phyloP scores from a whole-genome alignment of 2,797 vertebrate species.

The Sandelia bainsii region DNA sequence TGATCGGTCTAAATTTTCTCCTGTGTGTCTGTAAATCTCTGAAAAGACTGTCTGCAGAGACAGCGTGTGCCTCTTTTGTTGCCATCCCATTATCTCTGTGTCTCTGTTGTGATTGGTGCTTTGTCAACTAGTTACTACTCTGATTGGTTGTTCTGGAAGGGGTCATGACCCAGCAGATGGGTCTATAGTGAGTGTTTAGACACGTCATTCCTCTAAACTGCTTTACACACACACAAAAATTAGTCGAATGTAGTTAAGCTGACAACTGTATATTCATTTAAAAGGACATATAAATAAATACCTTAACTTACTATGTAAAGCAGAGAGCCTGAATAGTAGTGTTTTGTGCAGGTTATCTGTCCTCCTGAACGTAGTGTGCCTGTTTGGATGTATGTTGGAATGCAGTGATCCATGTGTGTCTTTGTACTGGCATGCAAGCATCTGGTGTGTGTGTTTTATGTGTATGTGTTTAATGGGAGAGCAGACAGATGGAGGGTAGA shows the following conservation, averaged over 20 bases:
- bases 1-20: conserved; percentile 24
- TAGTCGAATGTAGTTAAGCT: neutral
- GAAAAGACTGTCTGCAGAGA: conserved; percentile 53
- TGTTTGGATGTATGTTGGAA: conserved; percentile 57
- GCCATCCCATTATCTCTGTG: conserved; percentile 43
- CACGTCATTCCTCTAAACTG: conserved; percentile 56
- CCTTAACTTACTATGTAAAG: conserved; percentile 2
- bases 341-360: conserved; percentile 20
- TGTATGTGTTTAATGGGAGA: conserved; percentile 47
- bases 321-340: neutral
- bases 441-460: conserved; percentile 75
- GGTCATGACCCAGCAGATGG: conserved; percentile 81
- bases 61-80: conserved; percentile 79
- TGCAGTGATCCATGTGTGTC: conserved; percentile 59
- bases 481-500: conserved; percentile 57
- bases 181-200: conserved; percentile 50
- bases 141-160: conserved; percentile 65
- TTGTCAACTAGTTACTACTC: conserved; percentile 58
- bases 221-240: conserved; percentile 33
- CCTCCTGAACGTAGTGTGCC: conserved; percentile 15
- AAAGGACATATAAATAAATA: conserved; percentile 5
- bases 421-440: conserved; percentile 73
- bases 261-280: neutral
- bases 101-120: conserved; percentile 72
- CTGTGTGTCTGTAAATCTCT: conserved; percentile 57